Evolutionary conservation across 2,888 invertebrate genomes (phyloP), one percentile per base, ranked within the genome.

Genomic region (Lepidochrysops patricia): DNA sequence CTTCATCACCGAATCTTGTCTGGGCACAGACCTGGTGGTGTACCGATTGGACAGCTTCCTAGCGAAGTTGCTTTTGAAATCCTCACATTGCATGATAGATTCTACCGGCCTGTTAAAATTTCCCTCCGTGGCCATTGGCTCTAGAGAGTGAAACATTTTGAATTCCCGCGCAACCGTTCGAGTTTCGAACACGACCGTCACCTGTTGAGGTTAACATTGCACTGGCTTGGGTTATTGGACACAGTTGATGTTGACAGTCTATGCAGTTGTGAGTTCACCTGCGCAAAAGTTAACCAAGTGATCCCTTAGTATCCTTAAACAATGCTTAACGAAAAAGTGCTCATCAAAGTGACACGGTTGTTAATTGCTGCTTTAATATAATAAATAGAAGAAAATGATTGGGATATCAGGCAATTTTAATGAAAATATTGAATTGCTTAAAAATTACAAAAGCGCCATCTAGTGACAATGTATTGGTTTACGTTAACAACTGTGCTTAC

Each of bases 41-140:
- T 83, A 88, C 60, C 88, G 76, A 68, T 86, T 84, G n/a, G 88
- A 89, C 59, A 89, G 78, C 65, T 79, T 83, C 68, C 88, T 80
- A 1, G 88, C 88, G 64, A 89, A 89, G 71, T 87, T 88, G 65
- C 88, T 89, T 65, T 89, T 89, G 67, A 89, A 89, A 69, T 89
- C 85, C 66, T 87, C 86, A 70, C 86, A 87, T 68, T 79, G 77
- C 88, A 89, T 89, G 64, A 89, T 85, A 15, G 86, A 82, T 74
- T 89, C 88, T 57, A 88, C 86, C 54, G 89, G 83, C 66, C 74
- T 78, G 63, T 77, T 78, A 65, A 86, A 87, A 71, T 80, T 84
- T 58, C 80, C 81, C 61, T 76, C 81, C 64, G 71, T 66, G 49
- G 49, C 19, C 54, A 56, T 70, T 70, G 57, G 66, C 72, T 79